These are phyloP conservation scores for Microplitis mediator DNA, from an alignment of 1,140 invertebrate genomes.

Conservation along the genomic window DNA sequence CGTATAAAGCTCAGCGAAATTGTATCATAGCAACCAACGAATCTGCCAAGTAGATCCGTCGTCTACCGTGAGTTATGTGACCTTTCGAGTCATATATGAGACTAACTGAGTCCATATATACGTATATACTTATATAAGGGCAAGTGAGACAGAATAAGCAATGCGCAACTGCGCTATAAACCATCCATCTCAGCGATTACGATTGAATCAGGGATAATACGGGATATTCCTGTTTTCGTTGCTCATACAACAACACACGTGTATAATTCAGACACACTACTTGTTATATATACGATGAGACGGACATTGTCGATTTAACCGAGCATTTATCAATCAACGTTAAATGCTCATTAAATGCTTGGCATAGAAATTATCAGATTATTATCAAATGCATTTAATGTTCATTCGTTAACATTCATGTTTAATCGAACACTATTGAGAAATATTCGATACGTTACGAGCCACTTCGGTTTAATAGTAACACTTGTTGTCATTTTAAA, in stretches of 20 bases:
- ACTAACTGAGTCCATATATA: neutral
- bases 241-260: neutral
- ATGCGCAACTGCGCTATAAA: neutral
- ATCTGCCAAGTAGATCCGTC: slow-evolving; percentile 4
- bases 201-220: slow-evolving; percentile 12
- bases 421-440: neutral
- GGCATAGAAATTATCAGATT: slow-evolving; percentile 5
- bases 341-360: slow-evolving; percentile 13
- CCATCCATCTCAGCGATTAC: slow-evolving; percentile 14
- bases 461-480: too few species aligned
- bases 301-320: slow-evolving; percentile 19
- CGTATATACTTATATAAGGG: neutral
- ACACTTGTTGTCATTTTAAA: too few species aligned
- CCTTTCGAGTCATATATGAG: slow-evolving; percentile 11
- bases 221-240: neutral
- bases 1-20: neutral
- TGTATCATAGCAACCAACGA: neutral
- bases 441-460: too few species aligned
- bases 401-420: neutral
- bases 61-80: slow-evolving; percentile 16
- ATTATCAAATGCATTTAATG: neutral
- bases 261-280: neutral
- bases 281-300: neutral
- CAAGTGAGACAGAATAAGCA: neutral
- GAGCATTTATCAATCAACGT: slow-evolving; percentile 20